phyloP scores from a whole-genome alignment of 2,113 vertebrate species.

The Pogonocichla stellata region DNA sequence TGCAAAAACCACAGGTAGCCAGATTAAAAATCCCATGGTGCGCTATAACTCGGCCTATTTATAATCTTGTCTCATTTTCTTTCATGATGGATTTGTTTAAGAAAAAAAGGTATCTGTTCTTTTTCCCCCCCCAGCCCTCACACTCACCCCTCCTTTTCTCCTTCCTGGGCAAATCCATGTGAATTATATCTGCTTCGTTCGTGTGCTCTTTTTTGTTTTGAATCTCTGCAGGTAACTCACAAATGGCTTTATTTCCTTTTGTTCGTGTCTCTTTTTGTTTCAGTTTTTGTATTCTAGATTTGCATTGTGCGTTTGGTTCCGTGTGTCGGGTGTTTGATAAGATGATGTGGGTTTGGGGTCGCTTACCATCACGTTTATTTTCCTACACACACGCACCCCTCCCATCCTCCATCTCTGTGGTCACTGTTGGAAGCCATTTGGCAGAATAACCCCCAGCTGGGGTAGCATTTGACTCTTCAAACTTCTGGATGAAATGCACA shows the following conservation, averaged over 20 bases:
- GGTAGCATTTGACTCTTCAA: conserved; percentile 90
- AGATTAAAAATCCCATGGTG: conserved; percentile 80
- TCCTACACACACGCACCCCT: conserved; percentile 61
- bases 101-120: conserved; percentile 75
- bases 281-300: conserved; percentile 53
- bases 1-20: conserved; percentile 84
- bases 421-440: conserved; percentile 92
- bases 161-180: conserved; percentile 73
- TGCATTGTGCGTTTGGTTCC: conserved; percentile 62
- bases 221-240: conserved; percentile 73
- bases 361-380: conserved; percentile 66
- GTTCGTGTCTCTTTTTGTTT: conserved; percentile 62
- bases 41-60: conserved; percentile 80
- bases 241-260: conserved; percentile 62
- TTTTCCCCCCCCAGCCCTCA: conserved; percentile 17
- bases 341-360: conserved; percentile 57
- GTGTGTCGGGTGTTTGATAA: conserved; percentile 60
- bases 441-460: conserved; percentile 86
- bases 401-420: conserved; percentile 79
- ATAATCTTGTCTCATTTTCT: conserved; percentile 81
- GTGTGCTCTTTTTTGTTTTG: conserved; percentile 65
- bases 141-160: conserved; percentile 61
- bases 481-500: conserved; percentile 85
- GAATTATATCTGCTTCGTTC: conserved; percentile 69
- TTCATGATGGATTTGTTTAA: conserved; percentile 80